A percentile compares a stretch with the other conserved stretches of the same genome.
Evolutionary conservation across 2,113 vertebrate genomes (phyloP).

Genomic region (Rattus norvegicus): DNA sequence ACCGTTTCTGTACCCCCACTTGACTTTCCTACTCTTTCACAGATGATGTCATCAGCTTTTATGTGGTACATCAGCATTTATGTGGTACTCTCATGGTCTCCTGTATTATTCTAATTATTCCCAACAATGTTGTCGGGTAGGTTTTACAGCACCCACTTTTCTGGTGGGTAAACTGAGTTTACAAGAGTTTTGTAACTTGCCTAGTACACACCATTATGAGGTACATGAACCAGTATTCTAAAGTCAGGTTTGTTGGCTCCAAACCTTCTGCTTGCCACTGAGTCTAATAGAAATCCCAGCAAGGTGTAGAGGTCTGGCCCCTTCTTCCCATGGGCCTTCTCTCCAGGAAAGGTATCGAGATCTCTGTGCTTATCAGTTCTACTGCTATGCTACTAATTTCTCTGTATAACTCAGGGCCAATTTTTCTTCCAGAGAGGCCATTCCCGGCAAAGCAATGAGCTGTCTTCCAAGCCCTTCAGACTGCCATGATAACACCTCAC

Average conservation of each 20-base stretch:
- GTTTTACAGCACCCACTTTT: background rate
- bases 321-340: background rate
- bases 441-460: conserved; percentile 65
- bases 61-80: background rate
- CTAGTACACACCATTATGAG: background rate
- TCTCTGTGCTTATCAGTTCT: conserved; percentile 64
- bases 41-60: background rate
- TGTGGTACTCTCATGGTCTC: background rate
- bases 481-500: conserved; percentile 48
- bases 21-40: background rate
- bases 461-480: conserved; percentile 54
- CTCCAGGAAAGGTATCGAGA: background rate
- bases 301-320: background rate
- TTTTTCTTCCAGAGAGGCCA: conserved; percentile 54
- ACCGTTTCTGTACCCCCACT: background rate
- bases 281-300: background rate
- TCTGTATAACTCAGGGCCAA: conserved; percentile 68
- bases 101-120: background rate
- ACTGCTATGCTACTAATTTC: conserved; percentile 65
- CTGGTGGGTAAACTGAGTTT: conserved; percentile 19
- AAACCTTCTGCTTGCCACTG: background rate
- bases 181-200: conserved; percentile 2
- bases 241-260: background rate
- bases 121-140: background rate
- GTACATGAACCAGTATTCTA: background rate